A percentile compares a stretch with the other conserved stretches of the same genome.
phyloP scores from a whole-genome alignment of 2,888 invertebrate species.

The Cephus sareptanus region DNA sequence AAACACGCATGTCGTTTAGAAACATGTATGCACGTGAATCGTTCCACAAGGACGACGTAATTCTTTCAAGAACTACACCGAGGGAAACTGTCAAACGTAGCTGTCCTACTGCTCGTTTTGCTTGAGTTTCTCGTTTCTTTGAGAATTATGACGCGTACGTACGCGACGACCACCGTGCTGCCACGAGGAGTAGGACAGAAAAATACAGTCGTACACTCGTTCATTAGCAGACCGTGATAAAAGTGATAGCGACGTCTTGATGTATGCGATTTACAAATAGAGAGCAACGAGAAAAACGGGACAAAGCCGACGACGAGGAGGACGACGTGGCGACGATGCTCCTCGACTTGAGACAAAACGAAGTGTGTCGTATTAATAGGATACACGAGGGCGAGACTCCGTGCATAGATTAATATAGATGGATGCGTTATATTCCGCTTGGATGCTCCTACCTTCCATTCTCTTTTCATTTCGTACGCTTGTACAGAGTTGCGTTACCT shows the following conservation, averaged over 20 bases:
- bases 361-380: neutral
- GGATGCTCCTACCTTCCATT: neutral
- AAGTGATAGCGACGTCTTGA: conserved; percentile 9
- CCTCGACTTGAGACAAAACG: neutral
- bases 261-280: neutral
- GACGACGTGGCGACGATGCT: neutral
- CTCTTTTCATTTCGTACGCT: neutral
- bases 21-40: neutral
- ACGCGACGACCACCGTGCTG: neutral
- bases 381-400: neutral
- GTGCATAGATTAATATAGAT: neutral
- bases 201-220: conserved; percentile 3
- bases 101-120: neutral
- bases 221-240: conserved; percentile 14
- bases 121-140: neutral
- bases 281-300: neutral
- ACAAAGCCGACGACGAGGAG: neutral
- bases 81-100: neutral
- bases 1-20: neutral
- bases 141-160: neutral
- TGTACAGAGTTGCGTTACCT: neutral
- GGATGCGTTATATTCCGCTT: neutral
- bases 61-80: neutral
- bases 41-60: neutral
- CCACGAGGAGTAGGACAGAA: neutral